Evolutionary conservation across 2,888 invertebrate genomes (phyloP).

Genomic region (Drosophila mimetica): DNA sequence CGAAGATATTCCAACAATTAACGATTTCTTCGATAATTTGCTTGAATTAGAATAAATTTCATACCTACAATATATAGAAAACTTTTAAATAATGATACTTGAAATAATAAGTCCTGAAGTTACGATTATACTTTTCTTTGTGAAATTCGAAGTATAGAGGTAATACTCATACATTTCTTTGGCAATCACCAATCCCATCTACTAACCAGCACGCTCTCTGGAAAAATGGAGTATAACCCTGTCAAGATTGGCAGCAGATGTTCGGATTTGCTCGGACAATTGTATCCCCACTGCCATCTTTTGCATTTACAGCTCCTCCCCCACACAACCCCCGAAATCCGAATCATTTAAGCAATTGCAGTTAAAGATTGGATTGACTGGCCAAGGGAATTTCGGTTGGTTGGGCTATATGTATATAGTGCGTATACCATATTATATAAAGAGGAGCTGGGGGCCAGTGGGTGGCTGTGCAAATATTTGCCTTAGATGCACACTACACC

Average conservation of each 20-base stretch:
- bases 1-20: not conserved
- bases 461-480: slow-evolving; percentile 13
- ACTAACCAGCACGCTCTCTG: not conserved
- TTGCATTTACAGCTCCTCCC: not conserved
- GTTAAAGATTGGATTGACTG: slow-evolving; percentile 35
- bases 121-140: too few species aligned
- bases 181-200: not conserved
- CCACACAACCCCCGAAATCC: not conserved
- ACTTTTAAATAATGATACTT: not conserved
- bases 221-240: not conserved
- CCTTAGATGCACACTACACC: slow-evolving; percentile 15
- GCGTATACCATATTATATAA: too few species aligned
- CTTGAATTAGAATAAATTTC: not conserved
- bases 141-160: too few species aligned
- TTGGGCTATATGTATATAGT: not conserved
- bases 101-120: too few species aligned
- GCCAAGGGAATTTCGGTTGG: slow-evolving; percentile 17
- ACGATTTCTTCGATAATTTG: not conserved
- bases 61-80: not conserved
- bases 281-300: slow-evolving; percentile 6
- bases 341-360: slow-evolving; percentile 35
- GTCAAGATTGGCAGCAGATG: slow-evolving; percentile 29
- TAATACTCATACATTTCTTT: not conserved
- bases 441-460: not conserved
- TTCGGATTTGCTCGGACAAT: slow-evolving; percentile 6